Percentiles rank a stretch among this genome's conserved stretches.
Conservation (phyloP, 2,113 vertebrate genomes). For the Noctilio leporinus region DNA sequence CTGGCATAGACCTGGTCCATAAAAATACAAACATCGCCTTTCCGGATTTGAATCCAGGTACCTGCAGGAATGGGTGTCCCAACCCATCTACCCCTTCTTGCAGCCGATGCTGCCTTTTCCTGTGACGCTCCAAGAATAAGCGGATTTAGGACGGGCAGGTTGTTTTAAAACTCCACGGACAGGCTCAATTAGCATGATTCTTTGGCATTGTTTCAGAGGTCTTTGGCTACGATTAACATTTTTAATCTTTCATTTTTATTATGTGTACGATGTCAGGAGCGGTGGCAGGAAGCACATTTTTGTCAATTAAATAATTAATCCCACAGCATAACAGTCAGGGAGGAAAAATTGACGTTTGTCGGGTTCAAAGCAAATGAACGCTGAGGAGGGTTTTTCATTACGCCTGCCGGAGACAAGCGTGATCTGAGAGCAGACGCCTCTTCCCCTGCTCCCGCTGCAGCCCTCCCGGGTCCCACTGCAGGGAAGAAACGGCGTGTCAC, state of each 20-base stretch:
- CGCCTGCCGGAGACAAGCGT: neutral
- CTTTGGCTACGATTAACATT: slow-evolving; percentile 51
- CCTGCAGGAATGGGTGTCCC: neutral
- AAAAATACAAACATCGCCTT: neutral
- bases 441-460: accelerated
- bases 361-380: slow-evolving; percentile 53
- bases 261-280: slow-evolving; percentile 54
- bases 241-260: slow-evolving; percentile 67
- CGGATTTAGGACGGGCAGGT: neutral
- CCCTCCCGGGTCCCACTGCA: neutral
- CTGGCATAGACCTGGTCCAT: neutral
- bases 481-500: neutral
- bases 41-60: neutral
- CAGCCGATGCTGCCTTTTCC: neutral
- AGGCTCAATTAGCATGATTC: slow-evolving; percentile 12
- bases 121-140: neutral
- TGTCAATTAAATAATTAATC: slow-evolving; percentile 71
- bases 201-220: slow-evolving; percentile 50
- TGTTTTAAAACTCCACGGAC: neutral
- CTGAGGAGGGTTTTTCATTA: slow-evolving; percentile 9
- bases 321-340: slow-evolving; percentile 28
- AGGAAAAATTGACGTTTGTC: slow-evolving; percentile 59
- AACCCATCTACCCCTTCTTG: neutral
- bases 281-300: slow-evolving; percentile 64
- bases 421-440: neutral